These are phyloP conservation scores for Camelus bactrianus DNA, from an alignment of 2,113 vertebrate genomes.

Conservation along the genomic window DNA sequence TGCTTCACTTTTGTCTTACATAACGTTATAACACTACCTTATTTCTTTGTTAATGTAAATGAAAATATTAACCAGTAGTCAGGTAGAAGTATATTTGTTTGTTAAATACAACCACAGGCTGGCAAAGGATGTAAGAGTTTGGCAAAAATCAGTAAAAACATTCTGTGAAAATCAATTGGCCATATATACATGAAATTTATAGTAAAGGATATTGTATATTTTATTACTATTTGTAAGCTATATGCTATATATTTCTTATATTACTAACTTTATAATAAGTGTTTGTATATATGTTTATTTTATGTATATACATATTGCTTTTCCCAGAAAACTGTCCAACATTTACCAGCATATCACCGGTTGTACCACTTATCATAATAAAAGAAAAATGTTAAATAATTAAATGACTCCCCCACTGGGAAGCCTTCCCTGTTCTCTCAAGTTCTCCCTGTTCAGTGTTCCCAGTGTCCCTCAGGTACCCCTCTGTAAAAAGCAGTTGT, in stretches of 20 bases:
- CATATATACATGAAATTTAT: not conserved
- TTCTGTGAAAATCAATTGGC: not conserved
- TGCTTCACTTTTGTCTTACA: not conserved
- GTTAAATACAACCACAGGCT: not conserved
- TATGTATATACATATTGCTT: not conserved
- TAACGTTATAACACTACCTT: not conserved
- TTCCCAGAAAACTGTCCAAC: not conserved
- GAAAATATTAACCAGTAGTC: not conserved
- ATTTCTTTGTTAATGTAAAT: not conserved
- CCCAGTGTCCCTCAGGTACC: not conserved
- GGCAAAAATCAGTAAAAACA: conserved; percentile 13
- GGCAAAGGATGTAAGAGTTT: not conserved
- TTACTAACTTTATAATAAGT: not conserved
- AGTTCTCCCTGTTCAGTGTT: not conserved
- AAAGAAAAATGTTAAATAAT: conserved; percentile 35
- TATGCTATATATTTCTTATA: not conserved
- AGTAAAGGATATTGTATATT: not conserved
- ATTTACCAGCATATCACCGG: not conserved
- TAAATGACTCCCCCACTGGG: not conserved
- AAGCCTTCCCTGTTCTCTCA: not conserved
- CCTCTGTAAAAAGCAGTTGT: not conserved
- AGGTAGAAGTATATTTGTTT: not conserved
- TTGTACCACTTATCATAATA: not conserved
- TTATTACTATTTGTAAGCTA: not conserved
- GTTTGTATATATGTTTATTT: not conserved